These are phyloP conservation scores for Heterodera filipjevi DNA, from an alignment of 2,888 invertebrate genomes.

Conservation along the genomic window DNA sequence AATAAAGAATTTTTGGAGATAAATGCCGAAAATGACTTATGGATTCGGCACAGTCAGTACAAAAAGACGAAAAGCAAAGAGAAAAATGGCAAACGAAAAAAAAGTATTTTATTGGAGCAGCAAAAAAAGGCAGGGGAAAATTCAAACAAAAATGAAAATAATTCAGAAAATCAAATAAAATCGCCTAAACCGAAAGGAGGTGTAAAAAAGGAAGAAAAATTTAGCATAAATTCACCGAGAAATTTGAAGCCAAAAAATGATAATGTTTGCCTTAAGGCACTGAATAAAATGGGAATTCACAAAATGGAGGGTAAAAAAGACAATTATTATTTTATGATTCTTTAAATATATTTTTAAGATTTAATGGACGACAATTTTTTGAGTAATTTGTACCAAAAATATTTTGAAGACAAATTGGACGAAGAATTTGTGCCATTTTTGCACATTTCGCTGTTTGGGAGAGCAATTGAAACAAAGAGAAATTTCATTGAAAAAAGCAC, in stretches of 20 bases:
- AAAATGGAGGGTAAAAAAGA: neutral
- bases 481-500: neutral
- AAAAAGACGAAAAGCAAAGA: neutral
- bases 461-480: neutral
- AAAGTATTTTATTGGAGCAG: neutral
- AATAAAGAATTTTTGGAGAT: neutral
- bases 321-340: neutral
- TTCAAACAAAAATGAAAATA: neutral
- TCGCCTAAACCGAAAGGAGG: neutral
- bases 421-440: neutral
- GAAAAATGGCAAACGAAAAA: neutral
- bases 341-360: neutral
- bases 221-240: neutral
- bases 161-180: neutral
- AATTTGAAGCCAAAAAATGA: neutral
- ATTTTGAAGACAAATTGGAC: neutral
- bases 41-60: neutral
- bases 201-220: neutral
- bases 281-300: neutral
- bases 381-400: neutral
- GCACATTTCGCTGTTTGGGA: neutral
- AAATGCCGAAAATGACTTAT: neutral
- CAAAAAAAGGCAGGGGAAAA: neutral
- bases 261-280: neutral
- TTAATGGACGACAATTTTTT: neutral